Percentiles rank a stretch among this genome's conserved stretches.
These are phyloP conservation scores for Beris morrisii DNA, from an alignment of 2,888 invertebrate genomes.

Conservation along the genomic window DNA sequence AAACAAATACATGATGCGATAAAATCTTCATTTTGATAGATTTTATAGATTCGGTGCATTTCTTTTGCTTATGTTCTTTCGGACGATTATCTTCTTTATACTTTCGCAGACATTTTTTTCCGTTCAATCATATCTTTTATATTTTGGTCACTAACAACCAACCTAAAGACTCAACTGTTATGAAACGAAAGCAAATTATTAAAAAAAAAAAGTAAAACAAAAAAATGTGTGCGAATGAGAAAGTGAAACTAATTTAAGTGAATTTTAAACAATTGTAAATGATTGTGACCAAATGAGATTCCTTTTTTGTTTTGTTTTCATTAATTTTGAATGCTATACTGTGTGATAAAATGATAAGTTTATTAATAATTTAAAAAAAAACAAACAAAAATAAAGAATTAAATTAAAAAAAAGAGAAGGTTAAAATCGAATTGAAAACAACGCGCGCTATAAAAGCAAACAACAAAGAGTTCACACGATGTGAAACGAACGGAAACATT, in stretches of 20 bases:
- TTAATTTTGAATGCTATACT: slow-evolving; percentile 15
- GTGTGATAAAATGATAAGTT: slow-evolving; percentile 18
- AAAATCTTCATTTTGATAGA: too few relatives aligned
- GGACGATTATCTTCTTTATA: too few relatives aligned
- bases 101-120: too few relatives aligned
- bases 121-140: too few relatives aligned
- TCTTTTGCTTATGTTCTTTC: too few relatives aligned
- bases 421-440: neutral
- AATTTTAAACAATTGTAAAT: slow-evolving; percentile 21
- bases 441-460: neutral
- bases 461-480: neutral
- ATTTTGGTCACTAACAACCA: too few relatives aligned
- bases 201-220: slow-evolving; percentile 4
- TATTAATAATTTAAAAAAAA: neutral
- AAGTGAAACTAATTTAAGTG: slow-evolving; percentile 16
- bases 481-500: neutral
- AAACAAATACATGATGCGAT: too few relatives aligned
- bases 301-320: slow-evolving; percentile 27
- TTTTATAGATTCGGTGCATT: too few relatives aligned
- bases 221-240: slow-evolving; percentile 8
- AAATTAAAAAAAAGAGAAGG: slow-evolving; percentile 12
- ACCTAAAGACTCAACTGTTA: slow-evolving; percentile 15
- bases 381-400: slow-evolving; percentile 1
- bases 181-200: slow-evolving; percentile 26
- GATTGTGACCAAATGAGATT: slow-evolving; percentile 26